phyloP scores from a whole-genome alignment of 2,113 vertebrate genomes.

The Pygoscelis adeliae region DNA sequence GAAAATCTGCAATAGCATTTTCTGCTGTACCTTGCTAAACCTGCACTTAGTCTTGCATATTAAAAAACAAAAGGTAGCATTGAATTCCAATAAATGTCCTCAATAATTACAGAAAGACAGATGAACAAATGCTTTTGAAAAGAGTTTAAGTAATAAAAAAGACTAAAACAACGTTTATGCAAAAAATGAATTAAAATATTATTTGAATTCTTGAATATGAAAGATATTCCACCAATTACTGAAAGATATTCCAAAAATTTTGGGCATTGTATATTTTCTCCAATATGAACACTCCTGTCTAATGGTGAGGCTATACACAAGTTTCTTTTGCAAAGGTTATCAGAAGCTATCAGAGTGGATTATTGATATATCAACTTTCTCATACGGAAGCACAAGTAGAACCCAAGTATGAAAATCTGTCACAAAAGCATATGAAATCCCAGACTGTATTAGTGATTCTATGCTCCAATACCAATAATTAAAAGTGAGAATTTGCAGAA shows the following conservation, averaged over 20 bases:
- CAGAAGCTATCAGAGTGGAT: neutral
- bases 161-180: neutral
- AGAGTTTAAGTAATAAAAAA: neutral
- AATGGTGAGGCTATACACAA: neutral
- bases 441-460: constrained; percentile 37
- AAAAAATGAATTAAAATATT: neutral
- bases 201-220: neutral
- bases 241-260: neutral
- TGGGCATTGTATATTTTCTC: neutral
- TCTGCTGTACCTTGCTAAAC: neutral
- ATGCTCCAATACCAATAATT: constrained; percentile 20
- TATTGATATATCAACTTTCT: neutral
- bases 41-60: neutral
- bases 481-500: constrained; percentile 4
- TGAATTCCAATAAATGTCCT: neutral
- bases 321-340: neutral
- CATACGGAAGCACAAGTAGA: neutral
- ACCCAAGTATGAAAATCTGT: neutral
- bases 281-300: neutral
- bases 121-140: neutral
- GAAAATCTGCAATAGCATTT: neutral
- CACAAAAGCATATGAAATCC: constrained; percentile 17
- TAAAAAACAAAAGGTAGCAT: neutral
- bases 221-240: neutral
- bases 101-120: neutral